Evolutionary conservation across 2,888 invertebrate species (phyloP).

Genomic region (Dynastes hyllus): DNA sequence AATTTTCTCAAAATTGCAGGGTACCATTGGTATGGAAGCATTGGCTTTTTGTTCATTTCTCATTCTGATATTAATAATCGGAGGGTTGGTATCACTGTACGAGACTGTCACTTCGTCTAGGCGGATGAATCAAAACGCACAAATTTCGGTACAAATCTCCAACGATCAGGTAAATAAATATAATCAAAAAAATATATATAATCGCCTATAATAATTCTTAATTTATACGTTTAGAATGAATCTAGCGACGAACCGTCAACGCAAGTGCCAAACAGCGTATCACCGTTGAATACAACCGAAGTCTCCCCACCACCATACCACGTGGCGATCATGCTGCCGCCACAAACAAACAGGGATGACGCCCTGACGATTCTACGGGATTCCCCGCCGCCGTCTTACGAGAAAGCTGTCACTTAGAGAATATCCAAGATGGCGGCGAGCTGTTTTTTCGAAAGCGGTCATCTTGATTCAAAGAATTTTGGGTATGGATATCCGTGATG

Average conservation of each 20-base stretch:
- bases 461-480: too few relatives aligned
- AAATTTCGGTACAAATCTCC: constrained; percentile 52
- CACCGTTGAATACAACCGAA: constrained; percentile 58
- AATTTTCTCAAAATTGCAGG: constrained; percentile 55
- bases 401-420: constrained; percentile 80
- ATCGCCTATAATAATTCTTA: neutral
- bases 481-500: too few relatives aligned
- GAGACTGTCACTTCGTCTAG: constrained; percentile 62
- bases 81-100: constrained; percentile 78
- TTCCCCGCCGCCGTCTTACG: constrained; percentile 84
- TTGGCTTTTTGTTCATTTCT: constrained; percentile 74
- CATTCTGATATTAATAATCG: constrained; percentile 77
- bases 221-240: constrained; percentile 44
- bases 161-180: constrained; percentile 56
- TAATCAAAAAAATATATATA: neutral
- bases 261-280: constrained; percentile 57
- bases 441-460: neutral
- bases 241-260: constrained; percentile 53
- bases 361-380: constrained; percentile 69
- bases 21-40: constrained; percentile 64
- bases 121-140: constrained; percentile 69
- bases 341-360: constrained; percentile 69
- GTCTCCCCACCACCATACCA: constrained; percentile 87
- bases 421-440: too few relatives aligned
- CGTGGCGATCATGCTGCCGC: constrained; percentile 83